Evolutionary conservation across 2,888 invertebrate species (phyloP).

Genomic region (Pasiphila rectangulata): DNA sequence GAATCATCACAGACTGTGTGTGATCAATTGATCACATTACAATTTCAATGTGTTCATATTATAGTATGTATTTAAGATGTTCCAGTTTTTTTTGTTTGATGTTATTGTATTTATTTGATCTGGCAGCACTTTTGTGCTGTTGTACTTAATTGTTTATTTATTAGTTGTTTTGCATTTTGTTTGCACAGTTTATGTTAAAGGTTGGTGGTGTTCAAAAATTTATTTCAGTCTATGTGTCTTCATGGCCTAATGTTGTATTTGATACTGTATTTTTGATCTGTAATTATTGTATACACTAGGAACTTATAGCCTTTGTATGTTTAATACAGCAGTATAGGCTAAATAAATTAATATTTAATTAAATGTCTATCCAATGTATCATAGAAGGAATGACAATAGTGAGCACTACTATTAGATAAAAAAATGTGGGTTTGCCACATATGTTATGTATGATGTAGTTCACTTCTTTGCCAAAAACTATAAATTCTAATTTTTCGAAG

Average conservation of each 20-base stretch:
- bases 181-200: conserved; percentile 43
- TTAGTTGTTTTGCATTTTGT: conserved; percentile 48
- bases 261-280: conserved; percentile 28
- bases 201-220: conserved; percentile 36
- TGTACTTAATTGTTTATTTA: conserved; percentile 46
- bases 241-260: conserved; percentile 44
- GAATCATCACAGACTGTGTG: conserved; percentile 38
- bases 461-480: conserved; percentile 40
- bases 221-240: conserved; percentile 32
- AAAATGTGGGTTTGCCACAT: conserved; percentile 29
- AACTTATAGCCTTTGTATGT: conserved; percentile 34
- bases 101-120: conserved; percentile 15
- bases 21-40: conserved; percentile 43
- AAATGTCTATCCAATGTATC: neutral
- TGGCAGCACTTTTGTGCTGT: conserved; percentile 23
- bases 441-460: conserved; percentile 40
- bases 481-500: conserved; percentile 38
- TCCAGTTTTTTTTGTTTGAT: conserved; percentile 29
- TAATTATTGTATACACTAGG: conserved; percentile 28
- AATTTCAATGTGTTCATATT: conserved; percentile 51
- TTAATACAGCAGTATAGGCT: conserved; percentile 30
- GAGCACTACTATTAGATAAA: conserved; percentile 32
- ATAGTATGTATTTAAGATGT: conserved; percentile 36
- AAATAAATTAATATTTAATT: neutral
- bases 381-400: conserved; percentile 35